Percentiles rank a stretch among this genome's conserved stretches.
Evolutionary conservation across 2,797 vertebrate genomes (phyloP).

Genomic region (Muscicapa striata): DNA sequence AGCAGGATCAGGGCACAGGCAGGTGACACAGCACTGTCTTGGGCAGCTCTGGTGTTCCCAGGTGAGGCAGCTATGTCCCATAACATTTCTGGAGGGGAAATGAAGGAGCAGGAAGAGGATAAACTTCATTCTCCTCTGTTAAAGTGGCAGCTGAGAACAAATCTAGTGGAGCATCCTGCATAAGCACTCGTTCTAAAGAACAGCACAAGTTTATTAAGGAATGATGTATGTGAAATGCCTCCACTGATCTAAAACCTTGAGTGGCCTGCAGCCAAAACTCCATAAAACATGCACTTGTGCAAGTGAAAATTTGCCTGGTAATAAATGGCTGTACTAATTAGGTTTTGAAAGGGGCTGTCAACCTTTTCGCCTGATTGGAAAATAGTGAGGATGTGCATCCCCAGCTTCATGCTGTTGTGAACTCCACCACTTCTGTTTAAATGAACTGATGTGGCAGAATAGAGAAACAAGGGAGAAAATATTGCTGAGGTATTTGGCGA

Average conservation of each 20-base stretch:
- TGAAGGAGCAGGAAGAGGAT: background rate
- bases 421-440: background rate
- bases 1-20: no score
- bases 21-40: background rate
- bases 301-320: background rate
- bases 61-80: rapidly evolving
- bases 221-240: background rate
- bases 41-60: background rate
- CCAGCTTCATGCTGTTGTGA: background rate
- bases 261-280: background rate
- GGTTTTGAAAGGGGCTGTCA: conserved; percentile 19
- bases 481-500: background rate
- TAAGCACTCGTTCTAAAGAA: background rate
- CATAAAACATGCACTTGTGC: background rate
- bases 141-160: background rate
- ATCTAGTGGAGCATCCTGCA: background rate
- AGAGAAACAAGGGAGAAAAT: background rate
- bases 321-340: background rate
- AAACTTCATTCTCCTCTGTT: background rate
- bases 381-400: background rate
- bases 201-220: background rate
- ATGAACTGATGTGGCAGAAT: background rate
- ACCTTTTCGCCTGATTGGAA: background rate
- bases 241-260: background rate
- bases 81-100: background rate